A percentile compares a stretch with the other conserved stretches of the same genome.
These are phyloP conservation scores for Etheostoma perlongum DNA, from an alignment of 2,797 vertebrate genomes.

Conservation along the genomic window DNA sequence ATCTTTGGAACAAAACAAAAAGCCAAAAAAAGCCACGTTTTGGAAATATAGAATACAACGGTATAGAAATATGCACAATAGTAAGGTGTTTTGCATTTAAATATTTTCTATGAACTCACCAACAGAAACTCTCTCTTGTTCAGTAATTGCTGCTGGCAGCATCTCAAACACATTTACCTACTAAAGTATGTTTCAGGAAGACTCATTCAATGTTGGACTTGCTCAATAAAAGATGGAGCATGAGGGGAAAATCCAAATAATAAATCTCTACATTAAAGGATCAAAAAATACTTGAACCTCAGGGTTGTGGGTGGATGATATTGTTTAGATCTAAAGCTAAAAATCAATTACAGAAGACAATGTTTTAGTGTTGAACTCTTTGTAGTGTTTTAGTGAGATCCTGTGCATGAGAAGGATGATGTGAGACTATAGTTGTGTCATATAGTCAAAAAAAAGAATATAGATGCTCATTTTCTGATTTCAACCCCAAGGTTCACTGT, in stretches of 20 bases:
- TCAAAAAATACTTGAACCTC: constrained; percentile 52
- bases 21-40: constrained; percentile 80
- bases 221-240: constrained; percentile 74
- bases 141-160: constrained; percentile 72
- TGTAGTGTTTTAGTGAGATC: constrained; percentile 63
- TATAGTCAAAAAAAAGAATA: constrained; percentile 21
- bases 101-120: constrained; percentile 70
- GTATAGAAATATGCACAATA: constrained; percentile 85
- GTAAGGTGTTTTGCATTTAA: constrained; percentile 83
- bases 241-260: constrained; percentile 71
- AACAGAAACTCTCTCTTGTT: constrained; percentile 72
- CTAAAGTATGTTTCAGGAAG: constrained; percentile 80
- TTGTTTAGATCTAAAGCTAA: constrained; percentile 41
- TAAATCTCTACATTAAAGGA: constrained; percentile 63
- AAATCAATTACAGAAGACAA: constrained; percentile 24
- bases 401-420: constrained; percentile 36
- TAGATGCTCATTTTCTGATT: constrained; percentile 41
- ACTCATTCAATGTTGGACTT: constrained; percentile 77
- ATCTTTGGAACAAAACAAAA: constrained; percentile 88
- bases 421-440: constrained; percentile 36
- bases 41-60: constrained; percentile 81
- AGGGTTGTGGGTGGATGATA: constrained; percentile 29
- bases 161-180: constrained; percentile 65
- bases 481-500: constrained; percentile 56
- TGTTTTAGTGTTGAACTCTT: constrained; percentile 55